These are phyloP conservation scores for Spodoptera littoralis DNA, from an alignment of 2,888 invertebrate species.

Conservation along the genomic window DNA sequence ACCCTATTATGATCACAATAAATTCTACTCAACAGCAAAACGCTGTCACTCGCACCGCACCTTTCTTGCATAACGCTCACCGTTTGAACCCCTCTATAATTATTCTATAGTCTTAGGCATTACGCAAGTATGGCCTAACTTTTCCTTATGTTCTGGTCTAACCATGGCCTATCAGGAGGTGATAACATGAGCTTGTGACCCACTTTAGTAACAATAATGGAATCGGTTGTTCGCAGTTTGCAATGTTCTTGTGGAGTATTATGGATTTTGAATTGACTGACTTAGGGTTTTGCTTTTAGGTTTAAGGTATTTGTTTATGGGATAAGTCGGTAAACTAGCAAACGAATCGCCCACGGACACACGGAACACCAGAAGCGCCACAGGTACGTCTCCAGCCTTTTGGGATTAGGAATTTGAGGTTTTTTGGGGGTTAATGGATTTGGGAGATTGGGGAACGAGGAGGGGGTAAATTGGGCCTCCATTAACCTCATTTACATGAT, in stretches of 20 bases:
- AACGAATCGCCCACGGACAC: no score
- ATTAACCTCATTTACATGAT: no score
- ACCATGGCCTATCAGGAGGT: slow-evolving; percentile 33
- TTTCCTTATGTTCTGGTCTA: slow-evolving; percentile 36
- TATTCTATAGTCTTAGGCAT: slow-evolving; percentile 57
- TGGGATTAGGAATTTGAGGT: no score
- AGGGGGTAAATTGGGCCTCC: no score
- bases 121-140: slow-evolving; percentile 57
- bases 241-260: background rate
- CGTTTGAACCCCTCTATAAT: slow-evolving; percentile 67
- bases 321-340: no score
- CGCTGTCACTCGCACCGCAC: slow-evolving; percentile 54
- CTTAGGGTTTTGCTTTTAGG: background rate
- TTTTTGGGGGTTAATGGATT: no score
- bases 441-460: no score
- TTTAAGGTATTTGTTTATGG: no score
- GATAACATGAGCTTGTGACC: slow-evolving; percentile 47
- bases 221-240: slow-evolving; percentile 27
- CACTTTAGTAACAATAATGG: slow-evolving; percentile 33
- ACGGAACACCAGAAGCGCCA: no score
- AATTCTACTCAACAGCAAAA: background rate
- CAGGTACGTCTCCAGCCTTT: no score
- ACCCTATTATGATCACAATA: no score
- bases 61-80: slow-evolving; percentile 67
- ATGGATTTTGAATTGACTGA: slow-evolving; percentile 17